A percentile compares a stretch with the other conserved stretches of the same genome.
phyloP scores from a whole-genome alignment of 2,888 invertebrate genomes.

The Eumacrocentrus americanus region DNA sequence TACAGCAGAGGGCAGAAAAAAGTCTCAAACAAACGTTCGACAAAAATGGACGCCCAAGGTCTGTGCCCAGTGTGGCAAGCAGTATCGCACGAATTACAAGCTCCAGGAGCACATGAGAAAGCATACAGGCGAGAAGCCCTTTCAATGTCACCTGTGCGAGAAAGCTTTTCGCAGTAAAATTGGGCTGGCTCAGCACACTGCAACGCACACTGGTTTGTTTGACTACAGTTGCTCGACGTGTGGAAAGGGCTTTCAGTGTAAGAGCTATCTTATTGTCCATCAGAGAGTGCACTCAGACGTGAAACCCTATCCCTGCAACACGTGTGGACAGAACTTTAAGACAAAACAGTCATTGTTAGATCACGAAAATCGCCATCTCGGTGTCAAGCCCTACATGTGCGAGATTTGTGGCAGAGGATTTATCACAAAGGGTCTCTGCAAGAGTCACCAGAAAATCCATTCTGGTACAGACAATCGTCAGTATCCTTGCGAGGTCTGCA shows the following conservation, averaged over 20 bases:
- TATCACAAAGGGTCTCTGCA: constrained; percentile 68
- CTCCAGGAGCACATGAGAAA: constrained; percentile 67
- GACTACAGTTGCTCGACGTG: constrained; percentile 67
- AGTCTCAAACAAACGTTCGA: constrained; percentile 51
- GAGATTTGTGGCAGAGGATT: constrained; percentile 67
- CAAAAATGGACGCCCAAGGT: constrained; percentile 62
- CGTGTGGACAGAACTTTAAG: constrained; percentile 67
- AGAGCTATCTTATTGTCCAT: constrained; percentile 68
- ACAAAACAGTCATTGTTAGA: constrained; percentile 68
- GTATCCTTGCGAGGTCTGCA: constrained; percentile 67
- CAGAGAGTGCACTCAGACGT: constrained; percentile 68
- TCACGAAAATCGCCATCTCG: constrained; percentile 68
- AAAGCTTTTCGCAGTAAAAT: constrained; percentile 68
- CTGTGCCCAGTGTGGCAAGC: constrained; percentile 66
- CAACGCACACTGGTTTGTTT: constrained; percentile 68
- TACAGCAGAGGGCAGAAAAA: constrained; percentile 38
- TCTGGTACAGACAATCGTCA: constrained; percentile 67
- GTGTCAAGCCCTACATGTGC: constrained; percentile 68
- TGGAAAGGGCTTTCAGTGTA: constrained; percentile 69
- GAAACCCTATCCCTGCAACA: constrained; percentile 67
- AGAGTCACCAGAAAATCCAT: constrained; percentile 67
- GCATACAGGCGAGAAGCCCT: constrained; percentile 69
- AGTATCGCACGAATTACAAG: constrained; percentile 68
- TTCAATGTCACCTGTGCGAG: constrained; percentile 65
- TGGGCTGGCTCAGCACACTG: constrained; percentile 68